A percentile compares a stretch with the other conserved stretches of the same genome.
These are phyloP conservation scores for Oxyteleia sp. DNA, from an alignment of 2,888 invertebrate genomes.

Conservation along the genomic window DNA sequence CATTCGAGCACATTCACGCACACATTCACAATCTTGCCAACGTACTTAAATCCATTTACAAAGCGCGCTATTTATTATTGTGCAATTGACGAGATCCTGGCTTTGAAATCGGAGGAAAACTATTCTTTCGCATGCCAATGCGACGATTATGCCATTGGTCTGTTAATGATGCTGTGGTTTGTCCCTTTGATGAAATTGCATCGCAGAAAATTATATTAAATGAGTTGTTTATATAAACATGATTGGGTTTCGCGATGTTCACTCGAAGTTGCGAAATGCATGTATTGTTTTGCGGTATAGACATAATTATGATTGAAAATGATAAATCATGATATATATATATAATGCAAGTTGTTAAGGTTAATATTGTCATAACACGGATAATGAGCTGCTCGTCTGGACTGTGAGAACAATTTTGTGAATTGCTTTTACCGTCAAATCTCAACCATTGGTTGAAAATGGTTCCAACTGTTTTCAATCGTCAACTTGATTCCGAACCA, in stretches of 20 bases:
- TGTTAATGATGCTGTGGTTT: constrained; percentile 43
- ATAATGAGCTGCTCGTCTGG: constrained; percentile 9
- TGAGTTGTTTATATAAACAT: constrained; percentile 37
- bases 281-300: constrained; percentile 15
- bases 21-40: background rate
- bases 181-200: constrained; percentile 34
- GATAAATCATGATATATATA: constrained; percentile 26
- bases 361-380: constrained; percentile 8
- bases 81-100: constrained; percentile 59
- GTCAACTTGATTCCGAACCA: no score
- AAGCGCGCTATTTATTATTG: constrained; percentile 50
- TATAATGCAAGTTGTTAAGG: constrained; percentile 7
- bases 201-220: constrained; percentile 38
- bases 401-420: constrained; percentile 22
- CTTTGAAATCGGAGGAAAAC: constrained; percentile 49
- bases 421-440: background rate
- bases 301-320: constrained; percentile 10
- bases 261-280: constrained; percentile 12
- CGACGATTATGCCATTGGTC: constrained; percentile 51
- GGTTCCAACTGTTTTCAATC: no score
- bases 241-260: constrained; percentile 36
- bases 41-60: constrained; percentile 42
- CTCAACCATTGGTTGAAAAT: no score
- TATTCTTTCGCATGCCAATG: constrained; percentile 39
- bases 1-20: constrained; percentile 29